A percentile compares a stretch with the other conserved stretches of the same genome.
phyloP scores from a whole-genome alignment of 2,797 vertebrate genomes.

The Pangasius sanitwongsei region DNA sequence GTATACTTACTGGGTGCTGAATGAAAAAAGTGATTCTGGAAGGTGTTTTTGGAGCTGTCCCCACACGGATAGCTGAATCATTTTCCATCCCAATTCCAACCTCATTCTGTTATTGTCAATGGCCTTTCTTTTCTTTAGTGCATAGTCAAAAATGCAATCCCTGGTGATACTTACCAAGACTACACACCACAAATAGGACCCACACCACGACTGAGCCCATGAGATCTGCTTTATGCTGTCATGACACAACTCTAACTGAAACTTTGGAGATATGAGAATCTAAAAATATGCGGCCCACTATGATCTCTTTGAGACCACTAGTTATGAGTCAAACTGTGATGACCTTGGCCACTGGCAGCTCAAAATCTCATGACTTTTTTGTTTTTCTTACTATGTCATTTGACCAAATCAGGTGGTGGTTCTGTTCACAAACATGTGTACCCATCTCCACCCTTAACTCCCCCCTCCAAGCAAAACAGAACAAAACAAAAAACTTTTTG shows the following conservation, averaged over 20 bases:
- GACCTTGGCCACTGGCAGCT: neutral
- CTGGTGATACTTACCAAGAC: neutral
- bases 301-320: slow-evolving; percentile 6
- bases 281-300: neutral
- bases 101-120: neutral
- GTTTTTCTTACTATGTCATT: neutral
- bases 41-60: slow-evolving; percentile 2
- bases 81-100: slow-evolving; percentile 5
- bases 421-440: neutral
- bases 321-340: neutral
- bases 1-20: slow-evolving; percentile 48
- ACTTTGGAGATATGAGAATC: neutral
- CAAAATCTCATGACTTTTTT: neutral
- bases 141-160: neutral
- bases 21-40: slow-evolving; percentile 18
- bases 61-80: slow-evolving; percentile 13
- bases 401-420: neutral
- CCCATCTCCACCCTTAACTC: slow-evolving; percentile 63
- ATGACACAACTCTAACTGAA: neutral
- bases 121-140: slow-evolving; percentile 35
- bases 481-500: slow-evolving; percentile 80
- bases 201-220: neutral
- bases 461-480: slow-evolving; percentile 68
- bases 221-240: slow-evolving; percentile 3
- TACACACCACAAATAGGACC: neutral